Conservation (phyloP, 2,797 vertebrate genomes). For the Danio aesculapii region DNA sequence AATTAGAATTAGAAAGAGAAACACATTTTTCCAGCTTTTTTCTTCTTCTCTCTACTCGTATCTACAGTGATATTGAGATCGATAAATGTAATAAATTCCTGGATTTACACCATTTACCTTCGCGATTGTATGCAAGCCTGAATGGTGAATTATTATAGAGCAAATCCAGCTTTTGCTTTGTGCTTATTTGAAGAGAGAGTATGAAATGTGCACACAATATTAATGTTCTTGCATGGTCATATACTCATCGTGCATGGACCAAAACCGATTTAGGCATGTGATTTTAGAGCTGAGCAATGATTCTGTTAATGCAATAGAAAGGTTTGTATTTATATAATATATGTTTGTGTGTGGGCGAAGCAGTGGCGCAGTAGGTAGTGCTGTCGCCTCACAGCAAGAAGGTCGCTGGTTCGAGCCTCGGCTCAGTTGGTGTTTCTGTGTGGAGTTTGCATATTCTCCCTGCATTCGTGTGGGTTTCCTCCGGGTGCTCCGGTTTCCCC, state of each 20-base stretch:
- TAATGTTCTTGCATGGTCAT: constrained; percentile 1
- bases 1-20: constrained; percentile 32
- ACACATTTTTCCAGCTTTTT: neutral
- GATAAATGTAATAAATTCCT: neutral
- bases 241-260: neutral
- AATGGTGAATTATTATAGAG: constrained; percentile 48
- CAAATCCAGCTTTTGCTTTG: constrained; percentile 3
- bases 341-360: no score
- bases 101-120: constrained; percentile 14
- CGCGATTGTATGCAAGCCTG: constrained; percentile 38
- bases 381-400: no score
- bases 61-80: neutral
- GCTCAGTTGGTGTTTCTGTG: no score
- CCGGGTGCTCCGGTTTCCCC: no score
- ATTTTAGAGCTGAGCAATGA: no score
- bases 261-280: no score
- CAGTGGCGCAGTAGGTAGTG: no score
- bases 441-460: no score
- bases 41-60: neutral
- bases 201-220: constrained; percentile 35
- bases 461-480: no score
- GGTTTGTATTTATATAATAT: no score
- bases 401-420: no score
- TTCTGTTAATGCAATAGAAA: no score
- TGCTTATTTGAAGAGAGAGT: constrained; percentile 21